A percentile compares a stretch with the other conserved stretches of the same genome.
phyloP scores from a whole-genome alignment of 2,797 vertebrate species.

The Nyctalus aviator region DNA sequence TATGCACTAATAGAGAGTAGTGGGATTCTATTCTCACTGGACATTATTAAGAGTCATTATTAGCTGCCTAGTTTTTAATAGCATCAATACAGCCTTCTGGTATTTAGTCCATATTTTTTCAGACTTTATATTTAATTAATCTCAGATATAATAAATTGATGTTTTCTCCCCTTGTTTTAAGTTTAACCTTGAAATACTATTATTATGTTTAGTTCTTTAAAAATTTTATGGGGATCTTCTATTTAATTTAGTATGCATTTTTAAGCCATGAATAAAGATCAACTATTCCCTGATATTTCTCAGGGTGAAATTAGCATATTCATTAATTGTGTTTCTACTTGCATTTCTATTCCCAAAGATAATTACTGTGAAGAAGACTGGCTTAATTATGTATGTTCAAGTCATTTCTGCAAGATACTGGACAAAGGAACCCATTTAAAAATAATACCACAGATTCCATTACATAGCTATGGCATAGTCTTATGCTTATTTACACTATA shows the following conservation, averaged over 20 bases:
- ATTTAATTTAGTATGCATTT: conserved; percentile 58
- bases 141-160: conserved; percentile 65
- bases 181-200: conserved; percentile 62
- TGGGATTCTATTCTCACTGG: conserved; percentile 3
- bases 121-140: conserved; percentile 74
- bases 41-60: conserved; percentile 66
- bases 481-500: background rate
- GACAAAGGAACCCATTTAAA: conserved; percentile 43
- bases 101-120: conserved; percentile 65
- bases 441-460: conserved; percentile 32
- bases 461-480: background rate
- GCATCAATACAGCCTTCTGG: conserved; percentile 50
- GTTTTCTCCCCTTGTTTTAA: conserved; percentile 44
- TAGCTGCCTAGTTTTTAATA: conserved; percentile 39
- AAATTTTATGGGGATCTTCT: conserved; percentile 50
- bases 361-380: conserved; percentile 59
- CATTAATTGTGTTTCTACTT: conserved; percentile 68
- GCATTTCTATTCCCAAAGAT: conserved; percentile 49
- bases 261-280: conserved; percentile 64
- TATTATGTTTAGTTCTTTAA: conserved; percentile 58
- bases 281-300: conserved; percentile 15
- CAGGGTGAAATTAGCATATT: conserved; percentile 55
- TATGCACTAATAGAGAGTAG: conserved; percentile 14
- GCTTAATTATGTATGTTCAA: conserved; percentile 60
- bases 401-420: background rate